phyloP scores from a whole-genome alignment of 2,888 invertebrate species.

The Agriopis marginaria region DNA sequence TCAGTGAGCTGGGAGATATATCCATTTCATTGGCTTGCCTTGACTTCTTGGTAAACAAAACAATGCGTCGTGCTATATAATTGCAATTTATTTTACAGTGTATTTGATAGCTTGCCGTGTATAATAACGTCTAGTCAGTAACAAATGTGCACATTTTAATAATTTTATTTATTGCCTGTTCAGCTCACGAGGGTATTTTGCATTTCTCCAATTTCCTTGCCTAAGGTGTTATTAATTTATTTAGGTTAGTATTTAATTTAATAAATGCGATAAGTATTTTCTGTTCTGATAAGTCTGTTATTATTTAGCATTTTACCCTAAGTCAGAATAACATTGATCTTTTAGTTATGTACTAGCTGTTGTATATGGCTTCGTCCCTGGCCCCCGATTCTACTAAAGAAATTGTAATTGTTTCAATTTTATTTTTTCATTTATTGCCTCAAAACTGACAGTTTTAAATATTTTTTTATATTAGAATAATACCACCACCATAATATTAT shows the following conservation, averaged over 20 bases:
- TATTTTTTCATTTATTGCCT: no score
- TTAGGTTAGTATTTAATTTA: constrained; percentile 45
- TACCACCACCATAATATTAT: no score
- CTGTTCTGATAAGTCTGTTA: constrained; percentile 43
- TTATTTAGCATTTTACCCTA: constrained; percentile 28
- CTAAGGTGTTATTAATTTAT: constrained; percentile 59
- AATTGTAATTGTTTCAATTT: no score
- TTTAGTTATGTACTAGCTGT: no score
- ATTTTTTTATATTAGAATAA: no score
- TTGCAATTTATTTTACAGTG: neutral
- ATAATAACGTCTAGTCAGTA: constrained; percentile 33
- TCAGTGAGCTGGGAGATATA: constrained; percentile 25
- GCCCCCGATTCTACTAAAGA: no score
- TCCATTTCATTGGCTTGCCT: constrained; percentile 7
- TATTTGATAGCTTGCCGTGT: constrained; percentile 26
- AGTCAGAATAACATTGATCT: neutral
- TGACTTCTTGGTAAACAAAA: constrained; percentile 7
- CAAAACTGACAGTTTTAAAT: no score
- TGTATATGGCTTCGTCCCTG: no score
- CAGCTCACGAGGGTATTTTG: constrained; percentile 31
- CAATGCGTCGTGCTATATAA: constrained; percentile 11
- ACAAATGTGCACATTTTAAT: constrained; percentile 18
- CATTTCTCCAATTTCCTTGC: constrained; percentile 22
- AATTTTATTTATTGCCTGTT: constrained; percentile 21
- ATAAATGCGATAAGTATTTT: constrained; percentile 43